These are phyloP conservation scores for Leiothrix lutea DNA, from an alignment of 2,113 vertebrate genomes.

Conservation along the genomic window DNA sequence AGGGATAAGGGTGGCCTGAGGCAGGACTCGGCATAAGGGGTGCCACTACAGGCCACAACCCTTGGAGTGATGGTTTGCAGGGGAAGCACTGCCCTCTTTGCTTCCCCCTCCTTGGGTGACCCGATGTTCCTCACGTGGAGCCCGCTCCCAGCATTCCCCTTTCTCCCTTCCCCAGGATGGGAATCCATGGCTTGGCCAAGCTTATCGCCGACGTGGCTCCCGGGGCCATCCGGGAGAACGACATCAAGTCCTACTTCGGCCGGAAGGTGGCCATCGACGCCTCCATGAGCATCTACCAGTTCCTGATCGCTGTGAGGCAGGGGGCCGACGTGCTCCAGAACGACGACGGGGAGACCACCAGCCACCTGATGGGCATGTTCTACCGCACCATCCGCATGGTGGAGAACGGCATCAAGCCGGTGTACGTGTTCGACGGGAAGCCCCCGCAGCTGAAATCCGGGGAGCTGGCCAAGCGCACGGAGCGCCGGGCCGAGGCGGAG, in stretches of 20 bases:
- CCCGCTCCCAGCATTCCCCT: rapidly evolving
- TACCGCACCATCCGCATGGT: conserved; percentile 97
- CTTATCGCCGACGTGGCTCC: conserved; percentile 93
- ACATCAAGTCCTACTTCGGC: conserved; percentile 94
- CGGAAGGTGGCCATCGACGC: conserved; percentile 96
- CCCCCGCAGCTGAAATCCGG: conserved; percentile 90
- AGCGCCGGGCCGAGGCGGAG: conserved; percentile 91
- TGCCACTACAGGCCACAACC: rapidly evolving
- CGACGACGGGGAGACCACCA: conserved; percentile 93
- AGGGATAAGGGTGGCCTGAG: not conserved
- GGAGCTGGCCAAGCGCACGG: conserved; percentile 89
- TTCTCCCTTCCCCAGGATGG: conserved; percentile 73
- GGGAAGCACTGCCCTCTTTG: not conserved
- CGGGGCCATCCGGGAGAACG: conserved; percentile 88
- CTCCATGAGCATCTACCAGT: conserved; percentile 99
- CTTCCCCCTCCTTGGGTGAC: rapidly evolving
- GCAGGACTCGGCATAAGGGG: rapidly evolving
- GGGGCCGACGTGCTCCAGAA: conserved; percentile 91
- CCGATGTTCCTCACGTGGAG: rapidly evolving
- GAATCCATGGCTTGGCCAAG: conserved; percentile 95
- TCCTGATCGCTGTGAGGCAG: conserved; percentile 94
- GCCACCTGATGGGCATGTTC: conserved; percentile 98
- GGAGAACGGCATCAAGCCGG: conserved; percentile 93
- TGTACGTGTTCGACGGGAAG: conserved; percentile 95
- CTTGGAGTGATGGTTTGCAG: not conserved